Evolutionary conservation across 2,113 vertebrate genomes (phyloP).

Genomic region (Rhagologus leucostigma): DNA sequence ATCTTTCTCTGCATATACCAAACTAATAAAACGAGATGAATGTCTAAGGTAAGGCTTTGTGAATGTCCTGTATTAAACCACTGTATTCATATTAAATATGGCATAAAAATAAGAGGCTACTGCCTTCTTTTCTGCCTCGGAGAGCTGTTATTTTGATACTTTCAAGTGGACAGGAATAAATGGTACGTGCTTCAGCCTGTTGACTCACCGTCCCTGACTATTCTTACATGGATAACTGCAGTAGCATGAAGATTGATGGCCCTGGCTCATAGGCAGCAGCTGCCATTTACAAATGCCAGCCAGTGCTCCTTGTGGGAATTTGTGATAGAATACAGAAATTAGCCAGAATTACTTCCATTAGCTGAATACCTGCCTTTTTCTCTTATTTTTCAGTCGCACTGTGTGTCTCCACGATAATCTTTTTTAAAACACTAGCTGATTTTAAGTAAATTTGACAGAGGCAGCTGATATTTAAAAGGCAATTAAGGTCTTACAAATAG

Average conservation of each 20-base stretch:
- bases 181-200: background rate
- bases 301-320: background rate
- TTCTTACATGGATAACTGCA: background rate
- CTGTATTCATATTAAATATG: background rate
- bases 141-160: slow-evolving; percentile 5
- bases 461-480: background rate
- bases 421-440: background rate
- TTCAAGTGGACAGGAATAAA: background rate
- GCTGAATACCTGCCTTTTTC: background rate
- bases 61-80: background rate
- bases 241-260: slow-evolving; percentile 48
- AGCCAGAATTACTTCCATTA: background rate
- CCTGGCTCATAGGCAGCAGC: background rate
- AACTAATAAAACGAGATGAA: background rate
- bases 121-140: background rate
- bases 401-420: background rate
- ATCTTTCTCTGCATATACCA: background rate
- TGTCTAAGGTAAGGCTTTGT: background rate
- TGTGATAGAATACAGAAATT: slow-evolving; percentile 23
- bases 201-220: background rate
- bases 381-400: background rate
- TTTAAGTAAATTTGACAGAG: background rate
- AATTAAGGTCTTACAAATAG: background rate
- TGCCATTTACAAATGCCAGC: slow-evolving; percentile 53
- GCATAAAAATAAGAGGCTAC: background rate